phyloP scores from a whole-genome alignment of 2,888 invertebrate species.

The Machimus rusticus region DNA sequence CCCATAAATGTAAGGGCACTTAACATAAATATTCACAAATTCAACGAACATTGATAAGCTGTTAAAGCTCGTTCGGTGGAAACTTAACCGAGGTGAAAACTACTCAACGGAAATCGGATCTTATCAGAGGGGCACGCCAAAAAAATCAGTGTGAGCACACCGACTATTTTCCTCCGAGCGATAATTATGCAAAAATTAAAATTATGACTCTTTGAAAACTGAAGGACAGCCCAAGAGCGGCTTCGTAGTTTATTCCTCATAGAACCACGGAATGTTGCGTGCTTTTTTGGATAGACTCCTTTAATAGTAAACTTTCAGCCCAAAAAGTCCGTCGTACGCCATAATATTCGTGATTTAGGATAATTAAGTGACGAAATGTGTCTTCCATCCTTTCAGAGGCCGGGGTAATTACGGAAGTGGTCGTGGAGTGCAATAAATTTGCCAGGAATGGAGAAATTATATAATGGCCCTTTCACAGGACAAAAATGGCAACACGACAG shows the following conservation, averaged over 20 bases:
- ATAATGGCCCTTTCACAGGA: background rate
- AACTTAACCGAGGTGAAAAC: slow-evolving; percentile 23
- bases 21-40: slow-evolving; percentile 30
- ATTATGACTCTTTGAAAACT: slow-evolving; percentile 6
- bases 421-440: slow-evolving; percentile 2
- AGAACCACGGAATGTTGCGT: slow-evolving; percentile 18
- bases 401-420: slow-evolving; percentile 8
- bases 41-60: slow-evolving; percentile 20
- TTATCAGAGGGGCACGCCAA: slow-evolving; percentile 14
- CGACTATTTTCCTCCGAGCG: background rate
- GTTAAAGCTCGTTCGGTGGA: slow-evolving; percentile 2
- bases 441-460: background rate
- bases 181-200: slow-evolving; percentile 33
- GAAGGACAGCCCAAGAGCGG: background rate
- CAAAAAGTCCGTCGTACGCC: background rate
- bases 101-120: slow-evolving; percentile 24
- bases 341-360: slow-evolving; percentile 11
- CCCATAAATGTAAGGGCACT: slow-evolving; percentile 22
- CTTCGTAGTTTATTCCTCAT: background rate
- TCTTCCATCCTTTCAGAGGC: slow-evolving; percentile 22
- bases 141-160: slow-evolving; percentile 1
- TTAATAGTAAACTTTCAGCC: background rate
- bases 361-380: slow-evolving; percentile 32
- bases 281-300: background rate
- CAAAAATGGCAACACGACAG: background rate